phyloP scores from a whole-genome alignment of 2,113 vertebrate species.

The Vicugna pacos region DNA sequence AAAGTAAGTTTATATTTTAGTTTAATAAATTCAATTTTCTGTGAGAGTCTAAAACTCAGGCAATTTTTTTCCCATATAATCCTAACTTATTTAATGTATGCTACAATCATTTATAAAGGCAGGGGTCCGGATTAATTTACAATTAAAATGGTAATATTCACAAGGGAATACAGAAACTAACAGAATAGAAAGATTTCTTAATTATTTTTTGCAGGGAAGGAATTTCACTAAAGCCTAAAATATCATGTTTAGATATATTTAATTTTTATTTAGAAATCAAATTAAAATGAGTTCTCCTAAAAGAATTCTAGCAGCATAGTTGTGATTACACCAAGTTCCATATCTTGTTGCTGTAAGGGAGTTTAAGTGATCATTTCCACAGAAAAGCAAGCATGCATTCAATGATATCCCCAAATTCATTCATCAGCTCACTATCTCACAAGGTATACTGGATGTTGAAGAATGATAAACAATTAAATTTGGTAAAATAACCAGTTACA shows the following conservation, averaged over 20 bases:
- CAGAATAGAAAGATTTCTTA: neutral
- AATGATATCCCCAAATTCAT: neutral
- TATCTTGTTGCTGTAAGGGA: neutral
- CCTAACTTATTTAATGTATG: conserved; percentile 26
- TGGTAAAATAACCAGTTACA: conserved; percentile 48
- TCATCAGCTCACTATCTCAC: neutral
- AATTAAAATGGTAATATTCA: conserved; percentile 57
- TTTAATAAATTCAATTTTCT: conserved; percentile 32
- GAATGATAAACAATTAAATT: neutral
- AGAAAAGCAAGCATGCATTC: conserved; percentile 37
- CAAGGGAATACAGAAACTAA: conserved; percentile 40
- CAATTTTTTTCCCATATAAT: neutral
- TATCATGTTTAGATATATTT: conserved; percentile 39
- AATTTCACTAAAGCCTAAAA: neutral
- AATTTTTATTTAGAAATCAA: conserved; percentile 31
- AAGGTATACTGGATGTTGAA: neutral
- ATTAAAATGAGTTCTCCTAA: conserved; percentile 38
- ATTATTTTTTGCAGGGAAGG: neutral
- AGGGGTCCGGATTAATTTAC: neutral
- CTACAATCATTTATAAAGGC: neutral
- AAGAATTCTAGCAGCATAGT: neutral
- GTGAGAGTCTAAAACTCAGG: conserved; percentile 7
- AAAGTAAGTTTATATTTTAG: conserved; percentile 32
- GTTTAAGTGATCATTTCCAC: neutral
- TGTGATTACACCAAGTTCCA: neutral